Percentiles rank a stretch among this genome's conserved stretches.
Evolutionary conservation across 2,113 vertebrate genomes (phyloP).

Genomic region (Xenopus borealis): DNA sequence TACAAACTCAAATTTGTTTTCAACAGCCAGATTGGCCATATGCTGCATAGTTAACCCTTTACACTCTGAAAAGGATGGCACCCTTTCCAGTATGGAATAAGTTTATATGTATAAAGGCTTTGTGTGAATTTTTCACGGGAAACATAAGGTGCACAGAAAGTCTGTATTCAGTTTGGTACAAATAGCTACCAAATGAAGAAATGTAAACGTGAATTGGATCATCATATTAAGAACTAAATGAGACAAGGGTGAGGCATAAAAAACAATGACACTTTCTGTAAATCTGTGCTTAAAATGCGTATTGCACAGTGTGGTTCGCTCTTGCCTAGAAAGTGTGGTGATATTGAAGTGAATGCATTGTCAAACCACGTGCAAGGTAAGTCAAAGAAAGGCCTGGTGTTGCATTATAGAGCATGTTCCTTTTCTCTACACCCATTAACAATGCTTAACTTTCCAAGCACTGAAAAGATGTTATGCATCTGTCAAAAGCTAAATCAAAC

Average conservation of each 20-base stretch:
- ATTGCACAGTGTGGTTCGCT: constrained; percentile 1
- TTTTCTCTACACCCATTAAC: constrained; percentile 1
- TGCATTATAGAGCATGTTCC: constrained; percentile 15
- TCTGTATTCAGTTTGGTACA: constrained; percentile 21
- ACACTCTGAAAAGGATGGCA: constrained; percentile 4
- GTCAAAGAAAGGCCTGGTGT: constrained; percentile 4
- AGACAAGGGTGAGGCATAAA: constrained; percentile 33
- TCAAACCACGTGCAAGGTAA: background rate
- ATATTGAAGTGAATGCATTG: constrained; percentile 22
- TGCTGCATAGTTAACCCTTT: constrained; percentile 40
- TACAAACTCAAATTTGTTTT: constrained; percentile 33
- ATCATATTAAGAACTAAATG: constrained; percentile 36
- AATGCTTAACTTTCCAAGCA: constrained; percentile 12
- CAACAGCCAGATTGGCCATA: constrained; percentile 32
- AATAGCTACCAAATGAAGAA: constrained; percentile 37
- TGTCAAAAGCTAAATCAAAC: constrained; percentile 34
- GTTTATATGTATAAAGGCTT: constrained; percentile 30
- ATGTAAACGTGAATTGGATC: constrained; percentile 41
- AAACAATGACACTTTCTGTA: constrained; percentile 25
- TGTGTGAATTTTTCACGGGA: constrained; percentile 35
- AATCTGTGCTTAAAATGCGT: constrained; percentile 22
- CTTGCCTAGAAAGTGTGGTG: constrained; percentile 27
- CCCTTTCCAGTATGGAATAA: constrained; percentile 25
- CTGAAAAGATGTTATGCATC: constrained; percentile 16
- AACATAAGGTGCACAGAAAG: constrained; percentile 41